Base-by-base conservation (phyloP, 2,113 vertebrate species). In the Erinaceus europaeus region DNA sequence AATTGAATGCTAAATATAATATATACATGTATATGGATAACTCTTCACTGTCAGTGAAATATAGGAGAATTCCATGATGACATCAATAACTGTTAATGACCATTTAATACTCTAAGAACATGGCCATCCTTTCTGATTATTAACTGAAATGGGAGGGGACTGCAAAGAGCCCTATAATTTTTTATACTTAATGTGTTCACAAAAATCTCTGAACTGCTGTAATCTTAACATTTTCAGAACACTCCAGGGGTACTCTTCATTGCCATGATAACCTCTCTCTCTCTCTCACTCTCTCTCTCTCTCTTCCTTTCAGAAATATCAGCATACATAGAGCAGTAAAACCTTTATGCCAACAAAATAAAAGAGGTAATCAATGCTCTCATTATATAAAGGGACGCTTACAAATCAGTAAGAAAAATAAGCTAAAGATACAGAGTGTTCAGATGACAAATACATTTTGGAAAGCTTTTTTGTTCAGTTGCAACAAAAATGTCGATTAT, bases 341-440 rank as follows among this genome's bases (percentile, higher is more conserved):
- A n/a, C n/a, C n/a, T n/a, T n/a, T n/a, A n/a, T n/a, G n/a, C n/a
- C n/a, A n/a, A n/a, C n/a, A n/a, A n/a, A n/a, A n/a, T n/a, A n/a
- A n/a, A n/a, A n/a, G n/a, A 92, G 87, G 50, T 67, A 77, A 88
- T 88, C 42, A 36, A n/a, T 55, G 25, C 17, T 40, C 34, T 44
- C 84, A 72, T 71, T n/a, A 65, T 40, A 65, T 40, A 81, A 76
- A 76, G 29, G 11, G 14, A 71, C 69, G 84, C 62, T 88, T 36
- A 85, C 13, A 73, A 72, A 80, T 76, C 50, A 88, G 34, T 74
- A 21, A 44, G 21, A 88, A 87, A 84, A 80, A 52, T 52, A 50
- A 71, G 13, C 12, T 21, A 32, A 72, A 62, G 32, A 13, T 72
- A 84, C 0, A 72, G 74, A 73, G 46, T 36, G 7, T 46, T 78